These are phyloP conservation scores for Lerema accius DNA, from an alignment of 1,140 invertebrate genomes.

Conservation along the genomic window DNA sequence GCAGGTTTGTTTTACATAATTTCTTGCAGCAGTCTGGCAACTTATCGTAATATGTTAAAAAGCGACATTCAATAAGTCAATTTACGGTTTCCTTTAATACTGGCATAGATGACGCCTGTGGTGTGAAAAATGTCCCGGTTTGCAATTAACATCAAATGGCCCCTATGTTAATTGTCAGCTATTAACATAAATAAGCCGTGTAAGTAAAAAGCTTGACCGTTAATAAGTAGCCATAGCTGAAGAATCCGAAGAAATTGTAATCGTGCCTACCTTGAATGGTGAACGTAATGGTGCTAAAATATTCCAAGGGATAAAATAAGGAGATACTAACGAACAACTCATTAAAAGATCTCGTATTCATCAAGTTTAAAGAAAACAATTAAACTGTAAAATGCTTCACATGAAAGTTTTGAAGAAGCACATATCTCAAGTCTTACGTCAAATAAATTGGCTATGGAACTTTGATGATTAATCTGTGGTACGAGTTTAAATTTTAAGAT, in stretches of 20 bases:
- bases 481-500: conserved; percentile 10
- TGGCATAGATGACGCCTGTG: too few relatives aligned
- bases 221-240: too few relatives aligned
- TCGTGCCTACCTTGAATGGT: background rate
- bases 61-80: too few relatives aligned
- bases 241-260: background rate
- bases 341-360: conserved; percentile 4
- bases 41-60: too few relatives aligned
- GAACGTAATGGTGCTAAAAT: background rate
- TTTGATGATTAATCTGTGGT: conserved; percentile 9
- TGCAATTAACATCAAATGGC: too few relatives aligned
- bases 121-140: too few relatives aligned
- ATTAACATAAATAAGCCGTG: too few relatives aligned
- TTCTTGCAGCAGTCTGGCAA: too few relatives aligned
- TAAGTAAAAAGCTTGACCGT: too few relatives aligned
- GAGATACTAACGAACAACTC: conserved; percentile 1
- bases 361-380: conserved; percentile 9
- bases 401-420: conserved; percentile 12
- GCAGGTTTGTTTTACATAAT: too few relatives aligned
- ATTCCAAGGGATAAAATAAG: background rate
- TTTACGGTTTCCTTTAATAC: too few relatives aligned
- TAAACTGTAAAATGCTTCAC: background rate
- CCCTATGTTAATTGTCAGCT: too few relatives aligned
- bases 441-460: conserved; percentile 9
- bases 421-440: conserved; percentile 3